Conservation (phyloP, 1,140 invertebrate species). For the Dolichoris vasculosae region DNA sequence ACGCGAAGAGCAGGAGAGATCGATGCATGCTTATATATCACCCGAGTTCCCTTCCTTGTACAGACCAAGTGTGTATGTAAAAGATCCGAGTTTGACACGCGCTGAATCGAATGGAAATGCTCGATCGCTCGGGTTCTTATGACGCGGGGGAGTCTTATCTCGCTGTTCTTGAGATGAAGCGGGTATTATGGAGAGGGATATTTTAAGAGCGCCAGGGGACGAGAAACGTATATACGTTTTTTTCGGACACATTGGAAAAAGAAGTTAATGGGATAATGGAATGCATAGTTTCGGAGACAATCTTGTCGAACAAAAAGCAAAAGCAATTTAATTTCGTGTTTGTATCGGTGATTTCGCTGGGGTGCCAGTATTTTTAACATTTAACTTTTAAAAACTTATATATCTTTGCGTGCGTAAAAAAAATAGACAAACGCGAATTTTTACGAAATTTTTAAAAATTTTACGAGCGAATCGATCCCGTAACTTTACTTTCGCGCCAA, state of each 20-base stretch:
- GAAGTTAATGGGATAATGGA: not conserved
- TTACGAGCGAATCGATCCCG: too few relatives aligned
- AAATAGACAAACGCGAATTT: too few relatives aligned
- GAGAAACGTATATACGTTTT: not conserved
- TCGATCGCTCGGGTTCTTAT: not conserved
- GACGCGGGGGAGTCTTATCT: conserved; percentile 3
- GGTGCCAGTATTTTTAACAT: too few relatives aligned
- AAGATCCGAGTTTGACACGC: not conserved
- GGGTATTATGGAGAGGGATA: not conserved
- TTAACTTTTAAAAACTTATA: too few relatives aligned
- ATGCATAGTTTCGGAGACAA: not conserved
- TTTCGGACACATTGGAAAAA: not conserved
- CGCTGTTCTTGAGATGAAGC: not conserved
- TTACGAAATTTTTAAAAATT: too few relatives aligned
- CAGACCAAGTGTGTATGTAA: not conserved
- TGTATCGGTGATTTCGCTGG: too few relatives aligned
- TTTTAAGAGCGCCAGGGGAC: not conserved
- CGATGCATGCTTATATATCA: conserved; percentile 9
- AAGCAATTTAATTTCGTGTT: too few relatives aligned
- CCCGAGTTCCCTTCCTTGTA: not conserved
- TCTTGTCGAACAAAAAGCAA: not conserved
- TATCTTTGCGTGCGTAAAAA: too few relatives aligned
- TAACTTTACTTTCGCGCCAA: too few relatives aligned
- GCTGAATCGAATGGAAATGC: conserved; percentile 25
- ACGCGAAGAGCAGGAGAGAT: conserved; percentile 17